These are phyloP conservation scores for Callyntrura guangdongensis DNA, from an alignment of 2,888 invertebrate species.

Conservation along the genomic window DNA sequence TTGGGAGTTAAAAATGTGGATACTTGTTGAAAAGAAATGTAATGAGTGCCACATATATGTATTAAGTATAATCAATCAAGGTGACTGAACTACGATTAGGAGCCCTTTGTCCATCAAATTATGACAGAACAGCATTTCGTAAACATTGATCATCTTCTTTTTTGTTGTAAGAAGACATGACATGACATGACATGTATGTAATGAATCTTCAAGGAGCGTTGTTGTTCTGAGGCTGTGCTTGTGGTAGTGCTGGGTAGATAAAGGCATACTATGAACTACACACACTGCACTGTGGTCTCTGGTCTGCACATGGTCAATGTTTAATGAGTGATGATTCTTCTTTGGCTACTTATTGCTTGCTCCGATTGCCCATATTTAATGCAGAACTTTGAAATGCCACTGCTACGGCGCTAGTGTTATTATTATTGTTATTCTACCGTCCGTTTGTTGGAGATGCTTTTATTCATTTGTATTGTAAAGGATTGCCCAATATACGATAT, in stretches of 20 bases:
- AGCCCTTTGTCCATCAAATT: slow-evolving; percentile 76
- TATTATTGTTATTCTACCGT: slow-evolving; percentile 39
- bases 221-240: neutral
- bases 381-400: slow-evolving; percentile 16
- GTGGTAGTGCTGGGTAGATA: neutral
- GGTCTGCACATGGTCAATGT: slow-evolving; percentile 39
- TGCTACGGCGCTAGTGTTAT: slow-evolving; percentile 21
- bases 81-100: slow-evolving; percentile 67
- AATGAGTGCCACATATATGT: slow-evolving; percentile 27
- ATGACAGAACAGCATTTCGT: slow-evolving; percentile 73
- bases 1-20: too few species aligned
- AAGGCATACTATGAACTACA: neutral
- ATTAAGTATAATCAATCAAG: slow-evolving; percentile 77
- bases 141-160: slow-evolving; percentile 69
- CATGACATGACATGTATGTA: slow-evolving; percentile 44
- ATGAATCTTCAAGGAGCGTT: slow-evolving; percentile 44
- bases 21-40: neutral
- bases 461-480: slow-evolving; percentile 72
- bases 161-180: slow-evolving; percentile 25
- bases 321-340: slow-evolving; percentile 52
- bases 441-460: slow-evolving; percentile 72
- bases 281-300: neutral
- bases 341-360: slow-evolving; percentile 53
- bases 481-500: slow-evolving; percentile 80
- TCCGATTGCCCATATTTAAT: slow-evolving; percentile 71